Base-by-base conservation (phyloP, 2,888 invertebrate genomes). In the Hyposoter didymator region DNA sequence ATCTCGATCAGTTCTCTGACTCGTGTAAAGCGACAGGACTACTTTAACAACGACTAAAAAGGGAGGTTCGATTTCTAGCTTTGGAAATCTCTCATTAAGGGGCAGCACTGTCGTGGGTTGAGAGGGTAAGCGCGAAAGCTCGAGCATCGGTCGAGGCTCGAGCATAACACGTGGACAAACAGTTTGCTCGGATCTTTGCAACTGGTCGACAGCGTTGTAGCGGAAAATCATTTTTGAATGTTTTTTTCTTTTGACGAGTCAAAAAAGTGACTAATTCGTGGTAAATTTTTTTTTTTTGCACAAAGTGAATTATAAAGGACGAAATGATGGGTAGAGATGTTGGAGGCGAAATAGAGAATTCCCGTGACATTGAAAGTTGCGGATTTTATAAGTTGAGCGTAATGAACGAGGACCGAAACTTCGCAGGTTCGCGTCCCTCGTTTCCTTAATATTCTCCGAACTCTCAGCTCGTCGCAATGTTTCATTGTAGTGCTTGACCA, bases 101-200 rank as follows among this genome's bases (percentile, higher is more conserved):
- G 87, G 85, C 85, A 85, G 80, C 79, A 84, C 80, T 8, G 78
- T 80, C 85, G 55, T 43, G 47, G 83, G 52, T 78, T 83, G 47
- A 22, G 62, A 83, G 62, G 78, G 73, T 83, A 83, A 85, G 76
- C 69, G 79, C 72, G 62, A 75, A 82, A 78, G 83, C 85, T 85
- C 79, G 59, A 76, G 52, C 64, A 83, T 85, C 83, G 85, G 79
- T 85, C 62, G 79, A 83, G 82, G 59, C 75, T 79, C 43, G 79
- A 35, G 70, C 79, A 82, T 73, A 89, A 88, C 91, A 91, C 91
- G 91, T 90, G 91, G 87, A 87, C 81, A 76, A 89, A 87, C 89
- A 89, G 89, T 91, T 84, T 75, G 67, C 74, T 84, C 87, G 87
- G 87, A 86, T 82, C 88, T 85, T 87, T 85, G 89, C 87, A 86